Percentiles rank a stretch among this genome's conserved stretches.
Evolutionary conservation across 1,140 invertebrate genomes (phyloP).

Genomic region (Danaus melanippus): DNA sequence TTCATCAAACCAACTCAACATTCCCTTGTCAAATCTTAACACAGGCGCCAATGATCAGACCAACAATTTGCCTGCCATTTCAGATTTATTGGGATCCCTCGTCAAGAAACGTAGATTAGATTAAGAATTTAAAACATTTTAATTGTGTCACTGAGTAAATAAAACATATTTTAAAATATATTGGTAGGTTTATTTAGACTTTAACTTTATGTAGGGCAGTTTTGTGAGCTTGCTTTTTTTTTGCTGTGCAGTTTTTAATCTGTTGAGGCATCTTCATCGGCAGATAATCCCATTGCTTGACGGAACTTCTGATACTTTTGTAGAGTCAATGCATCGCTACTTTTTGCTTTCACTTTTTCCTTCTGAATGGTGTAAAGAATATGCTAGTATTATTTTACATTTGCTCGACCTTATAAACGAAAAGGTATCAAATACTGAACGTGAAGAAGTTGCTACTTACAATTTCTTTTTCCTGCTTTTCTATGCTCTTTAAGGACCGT

Average conservation of each 20-base stretch:
- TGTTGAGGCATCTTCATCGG: constrained; percentile 54
- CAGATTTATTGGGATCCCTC: constrained; percentile 82
- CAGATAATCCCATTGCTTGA: constrained; percentile 53
- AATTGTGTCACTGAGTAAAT: neutral
- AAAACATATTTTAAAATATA: constrained; percentile 1
- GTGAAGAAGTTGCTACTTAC: constrained; percentile 31
- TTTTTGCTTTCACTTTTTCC: constrained; percentile 55
- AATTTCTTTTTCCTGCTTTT: constrained; percentile 61
- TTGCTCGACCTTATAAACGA: too few species aligned
- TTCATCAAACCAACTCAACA: constrained; percentile 50
- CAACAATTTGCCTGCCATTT: constrained; percentile 82
- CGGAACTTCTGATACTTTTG: constrained; percentile 58
- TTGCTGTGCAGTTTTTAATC: constrained; percentile 33
- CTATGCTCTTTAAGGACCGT: constrained; percentile 48
- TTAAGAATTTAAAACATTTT: constrained; percentile 24
- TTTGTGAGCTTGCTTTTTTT: constrained; percentile 32
- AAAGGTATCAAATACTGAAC: neutral
- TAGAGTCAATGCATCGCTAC: constrained; percentile 28
- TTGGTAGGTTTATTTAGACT: neutral
- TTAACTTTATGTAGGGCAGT: constrained; percentile 5
- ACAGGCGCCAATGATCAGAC: constrained; percentile 78
- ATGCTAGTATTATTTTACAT: neutral
- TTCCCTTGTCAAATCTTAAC: constrained; percentile 70
- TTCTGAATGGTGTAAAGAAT: constrained; percentile 30
- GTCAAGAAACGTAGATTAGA: constrained; percentile 81